Evolutionary conservation across 2,888 invertebrate species (phyloP).

Genomic region (Chrysomela aeneicollis): DNA sequence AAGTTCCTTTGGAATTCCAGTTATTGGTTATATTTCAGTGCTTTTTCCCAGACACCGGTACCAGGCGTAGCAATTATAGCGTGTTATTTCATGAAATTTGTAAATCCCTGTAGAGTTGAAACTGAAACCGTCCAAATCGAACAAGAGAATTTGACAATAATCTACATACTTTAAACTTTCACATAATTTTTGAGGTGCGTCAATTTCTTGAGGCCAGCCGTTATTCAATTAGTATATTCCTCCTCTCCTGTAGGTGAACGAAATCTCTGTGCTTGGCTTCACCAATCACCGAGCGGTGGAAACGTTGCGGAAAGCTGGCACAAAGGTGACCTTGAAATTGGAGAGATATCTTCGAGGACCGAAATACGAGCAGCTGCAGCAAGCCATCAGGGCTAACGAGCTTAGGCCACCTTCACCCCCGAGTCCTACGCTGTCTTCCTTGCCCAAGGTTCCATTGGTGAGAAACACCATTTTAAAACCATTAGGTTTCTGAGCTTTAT

Average conservation of each 20-base stretch:
- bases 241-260: constrained; percentile 73
- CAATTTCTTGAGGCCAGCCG: too few relatives aligned
- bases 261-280: constrained; percentile 85
- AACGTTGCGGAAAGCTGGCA: constrained; percentile 82
- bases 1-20: too few relatives aligned
- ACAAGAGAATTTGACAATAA: too few relatives aligned
- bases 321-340: constrained; percentile 73
- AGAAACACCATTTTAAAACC: constrained; percentile 33
- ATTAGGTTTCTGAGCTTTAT: too few relatives aligned
- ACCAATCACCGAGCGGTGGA: constrained; percentile 96
- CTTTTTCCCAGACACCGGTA: too few relatives aligned
- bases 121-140: too few relatives aligned
- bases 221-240: constrained; percentile 10
- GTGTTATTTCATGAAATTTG: too few relatives aligned
- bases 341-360: constrained; percentile 87
- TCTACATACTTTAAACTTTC: too few relatives aligned
- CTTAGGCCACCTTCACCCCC: constrained; percentile 70
- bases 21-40: too few relatives aligned
- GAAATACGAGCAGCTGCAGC: constrained; percentile 83
- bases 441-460: constrained; percentile 78
- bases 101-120: too few relatives aligned
- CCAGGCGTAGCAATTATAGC: too few relatives aligned
- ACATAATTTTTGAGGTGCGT: too few relatives aligned
- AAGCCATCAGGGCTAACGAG: constrained; percentile 78
- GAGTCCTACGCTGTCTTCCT: constrained; percentile 75